A percentile compares a stretch with the other conserved stretches of the same genome.
Evolutionary conservation across 2,888 invertebrate species (phyloP).

Genomic region (Schizotus pectinicornis): DNA sequence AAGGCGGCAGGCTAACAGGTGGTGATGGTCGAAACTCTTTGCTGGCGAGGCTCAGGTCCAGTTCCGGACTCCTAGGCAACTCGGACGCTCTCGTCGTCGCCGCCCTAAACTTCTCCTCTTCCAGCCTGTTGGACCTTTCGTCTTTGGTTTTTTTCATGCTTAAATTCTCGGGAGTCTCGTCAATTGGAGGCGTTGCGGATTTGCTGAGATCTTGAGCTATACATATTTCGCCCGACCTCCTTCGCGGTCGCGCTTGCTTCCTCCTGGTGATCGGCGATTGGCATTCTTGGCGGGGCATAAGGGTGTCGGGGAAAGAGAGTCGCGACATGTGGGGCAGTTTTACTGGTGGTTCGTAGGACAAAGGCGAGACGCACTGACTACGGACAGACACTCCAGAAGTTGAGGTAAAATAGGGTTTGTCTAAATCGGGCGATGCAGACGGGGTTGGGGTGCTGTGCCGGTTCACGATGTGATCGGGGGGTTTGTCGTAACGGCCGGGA

Average conservation of each 20-base stretch:
- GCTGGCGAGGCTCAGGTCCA: constrained; percentile 51
- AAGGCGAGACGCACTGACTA: constrained; percentile 47
- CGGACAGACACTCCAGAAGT: constrained; percentile 39
- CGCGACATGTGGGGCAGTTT: constrained; percentile 60
- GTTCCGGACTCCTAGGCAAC: constrained; percentile 49
- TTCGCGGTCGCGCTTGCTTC: constrained; percentile 84
- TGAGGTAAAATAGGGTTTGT: constrained; percentile 46
- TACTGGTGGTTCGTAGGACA: constrained; percentile 57
- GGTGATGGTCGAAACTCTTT: constrained; percentile 58
- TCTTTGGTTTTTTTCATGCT: constrained; percentile 64
- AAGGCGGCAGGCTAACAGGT: constrained; percentile 61
- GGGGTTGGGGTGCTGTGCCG: constrained; percentile 58
- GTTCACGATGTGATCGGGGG: constrained; percentile 51
- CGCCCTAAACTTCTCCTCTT: constrained; percentile 34
- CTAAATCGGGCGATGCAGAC: constrained; percentile 58
- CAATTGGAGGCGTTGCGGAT: constrained; percentile 32
- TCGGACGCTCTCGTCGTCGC: constrained; percentile 35
- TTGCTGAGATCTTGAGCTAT: constrained; percentile 68
- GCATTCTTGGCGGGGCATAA: constrained; percentile 61
- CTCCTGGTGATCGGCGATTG: constrained; percentile 82
- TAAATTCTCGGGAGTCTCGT: constrained; percentile 64
- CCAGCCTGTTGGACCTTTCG: constrained; percentile 37
- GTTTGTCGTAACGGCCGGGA: constrained; percentile 58
- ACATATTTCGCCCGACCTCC: constrained; percentile 78
- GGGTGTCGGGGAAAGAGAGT: constrained; percentile 57